Percentiles rank a stretch among this genome's conserved stretches.
These are phyloP conservation scores for Ciconia boyciana DNA, from an alignment of 2,113 vertebrate species.

Conservation along the genomic window DNA sequence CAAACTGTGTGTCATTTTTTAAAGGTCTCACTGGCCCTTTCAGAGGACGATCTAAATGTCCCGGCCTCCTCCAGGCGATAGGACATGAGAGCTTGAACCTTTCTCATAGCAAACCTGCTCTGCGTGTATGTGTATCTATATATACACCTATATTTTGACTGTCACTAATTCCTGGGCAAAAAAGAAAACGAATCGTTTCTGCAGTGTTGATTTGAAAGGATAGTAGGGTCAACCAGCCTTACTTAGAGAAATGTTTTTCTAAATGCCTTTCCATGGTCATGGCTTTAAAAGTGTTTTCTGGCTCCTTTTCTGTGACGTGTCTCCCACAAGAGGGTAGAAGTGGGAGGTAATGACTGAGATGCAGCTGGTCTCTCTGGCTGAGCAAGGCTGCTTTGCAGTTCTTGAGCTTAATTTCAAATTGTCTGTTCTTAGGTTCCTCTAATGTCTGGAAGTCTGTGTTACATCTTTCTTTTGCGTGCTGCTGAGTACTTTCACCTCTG, in stretches of 20 bases:
- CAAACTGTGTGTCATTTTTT: constrained; percentile 49
- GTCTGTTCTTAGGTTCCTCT: neutral
- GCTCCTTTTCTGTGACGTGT: neutral
- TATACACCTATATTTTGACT: neutral
- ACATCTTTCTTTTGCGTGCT: neutral
- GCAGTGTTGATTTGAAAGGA: neutral
- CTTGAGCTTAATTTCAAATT: neutral
- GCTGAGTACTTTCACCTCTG: neutral
- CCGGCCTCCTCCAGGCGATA: constrained; percentile 68
- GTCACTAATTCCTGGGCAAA: neutral
- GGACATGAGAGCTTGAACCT: constrained; percentile 53
- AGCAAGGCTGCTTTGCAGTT: neutral
- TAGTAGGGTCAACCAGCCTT: neutral
- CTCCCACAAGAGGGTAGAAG: neutral
- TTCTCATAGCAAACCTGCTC: neutral
- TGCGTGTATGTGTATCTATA: neutral
- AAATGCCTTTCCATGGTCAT: neutral
- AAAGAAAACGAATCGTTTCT: neutral
- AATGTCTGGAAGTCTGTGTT: neutral
- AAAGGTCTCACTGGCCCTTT: constrained; percentile 76
- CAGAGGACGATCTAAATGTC: constrained; percentile 76
- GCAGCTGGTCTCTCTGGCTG: neutral
- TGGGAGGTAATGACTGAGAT: neutral
- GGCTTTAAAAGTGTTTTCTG: neutral
- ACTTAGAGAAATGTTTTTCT: neutral